Evolutionary conservation across 2,888 invertebrate genomes (phyloP).

Genomic region (Adelognathus sp.): DNA sequence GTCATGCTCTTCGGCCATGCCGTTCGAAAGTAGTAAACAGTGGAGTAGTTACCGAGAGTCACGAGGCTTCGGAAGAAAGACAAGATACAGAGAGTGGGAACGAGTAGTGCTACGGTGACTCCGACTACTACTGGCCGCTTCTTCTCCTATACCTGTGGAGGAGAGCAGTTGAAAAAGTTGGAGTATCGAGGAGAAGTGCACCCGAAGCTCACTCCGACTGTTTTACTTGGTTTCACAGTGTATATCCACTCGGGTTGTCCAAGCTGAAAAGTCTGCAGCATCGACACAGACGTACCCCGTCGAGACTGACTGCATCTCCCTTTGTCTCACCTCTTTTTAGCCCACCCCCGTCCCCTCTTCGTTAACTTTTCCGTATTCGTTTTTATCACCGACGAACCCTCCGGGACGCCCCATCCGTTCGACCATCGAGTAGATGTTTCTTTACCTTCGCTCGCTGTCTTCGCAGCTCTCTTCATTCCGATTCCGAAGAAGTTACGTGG

Average conservation of each 20-base stretch:
- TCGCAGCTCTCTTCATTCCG: background rate
- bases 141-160: background rate
- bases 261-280: background rate
- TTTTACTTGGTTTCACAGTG: slow-evolving; percentile 30
- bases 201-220: slow-evolving; percentile 27
- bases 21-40: background rate
- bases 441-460: background rate
- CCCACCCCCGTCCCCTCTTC: background rate
- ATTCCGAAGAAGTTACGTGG: background rate
- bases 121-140: background rate
- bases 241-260: background rate
- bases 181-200: slow-evolving; percentile 14
- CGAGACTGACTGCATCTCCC: background rate
- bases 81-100: background rate
- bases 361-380: slow-evolving; percentile 16
- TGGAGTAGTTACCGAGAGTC: background rate
- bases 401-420: slow-evolving; percentile 1
- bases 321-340: background rate
- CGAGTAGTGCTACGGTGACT: slow-evolving; percentile 3
- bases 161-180: slow-evolving; percentile 37
- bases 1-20: background rate
- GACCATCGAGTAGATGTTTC: slow-evolving; percentile 7
- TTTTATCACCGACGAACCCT: slow-evolving; percentile 43
- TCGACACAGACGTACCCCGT: slow-evolving; percentile 28
- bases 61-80: slow-evolving; percentile 11